phyloP scores from a whole-genome alignment of 2,113 vertebrate genomes.

The Sceloporus undulatus region DNA sequence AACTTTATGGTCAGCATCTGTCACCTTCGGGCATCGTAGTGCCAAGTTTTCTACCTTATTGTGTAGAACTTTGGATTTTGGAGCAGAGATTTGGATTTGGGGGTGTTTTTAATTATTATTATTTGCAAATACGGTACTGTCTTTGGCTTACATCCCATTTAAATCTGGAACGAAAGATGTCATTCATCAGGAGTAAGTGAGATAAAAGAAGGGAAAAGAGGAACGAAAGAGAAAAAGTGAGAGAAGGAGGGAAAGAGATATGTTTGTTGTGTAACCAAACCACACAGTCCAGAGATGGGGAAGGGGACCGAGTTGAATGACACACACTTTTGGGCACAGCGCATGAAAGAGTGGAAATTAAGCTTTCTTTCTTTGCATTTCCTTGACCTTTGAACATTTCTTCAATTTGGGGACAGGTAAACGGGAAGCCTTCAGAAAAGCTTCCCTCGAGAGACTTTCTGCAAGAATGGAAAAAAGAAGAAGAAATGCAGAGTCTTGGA shows the following conservation, averaged over 20 bases:
- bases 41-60: no score
- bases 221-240: no score
- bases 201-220: no score
- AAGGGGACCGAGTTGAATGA: slow-evolving; percentile 67
- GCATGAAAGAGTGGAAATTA: slow-evolving; percentile 58
- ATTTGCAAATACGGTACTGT: slow-evolving; percentile 16
- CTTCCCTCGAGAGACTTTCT: neutral
- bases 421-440: slow-evolving; percentile 45
- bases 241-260: neutral
- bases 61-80: no score
- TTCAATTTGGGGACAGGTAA: slow-evolving; percentile 41
- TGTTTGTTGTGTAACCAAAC: slow-evolving; percentile 68
- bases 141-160: slow-evolving; percentile 11
- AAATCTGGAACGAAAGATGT: slow-evolving; percentile 51
- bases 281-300: slow-evolving; percentile 47
- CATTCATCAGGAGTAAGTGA: slow-evolving; percentile 42
- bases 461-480: neutral
- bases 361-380: slow-evolving; percentile 43
- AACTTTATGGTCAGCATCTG: no score
- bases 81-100: no score
- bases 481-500: slow-evolving; percentile 13
- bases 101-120: no score
- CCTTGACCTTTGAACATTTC: slow-evolving; percentile 31
- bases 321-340: slow-evolving; percentile 56
- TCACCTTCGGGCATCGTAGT: no score